Percentiles rank a stretch among this genome's conserved stretches.
phyloP scores from a whole-genome alignment of 2,797 vertebrate genomes.

The Ciconia nigra region DNA sequence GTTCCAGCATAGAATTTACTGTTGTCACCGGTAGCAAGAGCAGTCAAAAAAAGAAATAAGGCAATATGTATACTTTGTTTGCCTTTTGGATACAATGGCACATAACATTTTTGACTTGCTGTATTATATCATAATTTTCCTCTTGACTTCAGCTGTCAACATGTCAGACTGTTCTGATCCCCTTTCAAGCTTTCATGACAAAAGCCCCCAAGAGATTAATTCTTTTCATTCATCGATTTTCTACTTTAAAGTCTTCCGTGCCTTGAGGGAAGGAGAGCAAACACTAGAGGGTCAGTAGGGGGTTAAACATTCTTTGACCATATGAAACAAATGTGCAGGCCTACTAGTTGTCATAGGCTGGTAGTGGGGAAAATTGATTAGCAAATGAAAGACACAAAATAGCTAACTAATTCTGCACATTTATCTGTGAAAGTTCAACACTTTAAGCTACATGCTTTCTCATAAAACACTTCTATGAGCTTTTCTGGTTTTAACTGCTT shows the following conservation, averaged over 20 bases:
- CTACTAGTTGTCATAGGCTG: slow-evolving; percentile 48
- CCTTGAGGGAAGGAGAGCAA: slow-evolving; percentile 46
- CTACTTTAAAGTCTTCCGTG: slow-evolving; percentile 56
- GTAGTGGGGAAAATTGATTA: slow-evolving; percentile 58
- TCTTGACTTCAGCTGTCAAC: slow-evolving; percentile 61
- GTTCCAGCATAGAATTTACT: not conserved
- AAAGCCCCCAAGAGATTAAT: slow-evolving; percentile 58
- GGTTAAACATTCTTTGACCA: slow-evolving; percentile 60
- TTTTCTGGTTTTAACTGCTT: not conserved
- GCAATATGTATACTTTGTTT: not conserved
- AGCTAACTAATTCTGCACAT: slow-evolving; percentile 53
- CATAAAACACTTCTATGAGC: slow-evolving; percentile 33
- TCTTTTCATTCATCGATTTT: slow-evolving; percentile 54
- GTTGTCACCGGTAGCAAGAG: not conserved
- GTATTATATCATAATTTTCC: slow-evolving; percentile 60
- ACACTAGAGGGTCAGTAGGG: slow-evolving; percentile 42
- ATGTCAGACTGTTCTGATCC: slow-evolving; percentile 31
- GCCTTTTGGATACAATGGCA: slow-evolving; percentile 2
- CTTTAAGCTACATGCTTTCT: slow-evolving; percentile 7
- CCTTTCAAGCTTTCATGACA: slow-evolving; percentile 50
- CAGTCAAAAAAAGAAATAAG: not conserved
- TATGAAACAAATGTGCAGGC: slow-evolving; percentile 46
- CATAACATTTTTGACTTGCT: slow-evolving; percentile 31
- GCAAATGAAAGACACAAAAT: slow-evolving; percentile 49
- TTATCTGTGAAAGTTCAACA: slow-evolving; percentile 44